Percentiles rank a stretch among this genome's conserved stretches.
These are phyloP conservation scores for Hippocampus barbouri DNA, from an alignment of 2,113 vertebrate genomes.

Conservation along the genomic window DNA sequence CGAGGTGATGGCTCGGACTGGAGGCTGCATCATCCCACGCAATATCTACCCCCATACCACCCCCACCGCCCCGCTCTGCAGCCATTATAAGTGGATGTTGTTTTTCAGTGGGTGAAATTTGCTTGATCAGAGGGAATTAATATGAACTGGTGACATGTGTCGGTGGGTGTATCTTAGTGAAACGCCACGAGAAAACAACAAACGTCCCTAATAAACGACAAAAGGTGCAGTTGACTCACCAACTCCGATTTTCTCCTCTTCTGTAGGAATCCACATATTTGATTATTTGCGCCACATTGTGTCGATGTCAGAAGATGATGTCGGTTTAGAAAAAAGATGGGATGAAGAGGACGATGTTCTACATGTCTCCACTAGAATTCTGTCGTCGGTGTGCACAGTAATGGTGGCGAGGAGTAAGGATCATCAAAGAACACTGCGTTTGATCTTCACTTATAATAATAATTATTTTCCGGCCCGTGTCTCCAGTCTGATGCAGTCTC, in stretches of 20 bases:
- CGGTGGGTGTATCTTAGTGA: slow-evolving; percentile 29
- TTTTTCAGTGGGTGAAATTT: slow-evolving; percentile 45
- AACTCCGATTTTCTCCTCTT: slow-evolving; percentile 93
- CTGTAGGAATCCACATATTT: slow-evolving; percentile 90
- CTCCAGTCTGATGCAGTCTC: slow-evolving; percentile 70
- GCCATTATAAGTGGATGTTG: slow-evolving; percentile 56
- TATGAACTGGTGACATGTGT: not conserved
- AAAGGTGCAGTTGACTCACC: slow-evolving; percentile 73
- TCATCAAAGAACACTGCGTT: slow-evolving; percentile 5
- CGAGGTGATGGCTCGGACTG: slow-evolving; percentile 42
- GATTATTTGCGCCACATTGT: slow-evolving; percentile 69
- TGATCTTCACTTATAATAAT: not conserved
- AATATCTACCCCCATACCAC: slow-evolving; percentile 52
- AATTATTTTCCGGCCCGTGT: slow-evolving; percentile 61
- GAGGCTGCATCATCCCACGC: slow-evolving; percentile 68
- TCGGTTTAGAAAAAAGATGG: slow-evolving; percentile 36
- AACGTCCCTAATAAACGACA: slow-evolving; percentile 19
- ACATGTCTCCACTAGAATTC: slow-evolving; percentile 52
- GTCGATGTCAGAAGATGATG: slow-evolving; percentile 63
- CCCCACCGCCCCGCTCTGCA: slow-evolving; percentile 47
- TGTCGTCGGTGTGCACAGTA: slow-evolving; percentile 27
- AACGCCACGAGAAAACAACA: slow-evolving; percentile 8
- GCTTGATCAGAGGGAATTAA: slow-evolving; percentile 17
- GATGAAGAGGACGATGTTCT: slow-evolving; percentile 45
- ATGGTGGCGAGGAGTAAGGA: slow-evolving; percentile 27